Percentiles rank a stretch among this genome's conserved stretches.
These are phyloP conservation scores for Beris chalybata DNA, from an alignment of 2,888 invertebrate genomes.

Conservation along the genomic window DNA sequence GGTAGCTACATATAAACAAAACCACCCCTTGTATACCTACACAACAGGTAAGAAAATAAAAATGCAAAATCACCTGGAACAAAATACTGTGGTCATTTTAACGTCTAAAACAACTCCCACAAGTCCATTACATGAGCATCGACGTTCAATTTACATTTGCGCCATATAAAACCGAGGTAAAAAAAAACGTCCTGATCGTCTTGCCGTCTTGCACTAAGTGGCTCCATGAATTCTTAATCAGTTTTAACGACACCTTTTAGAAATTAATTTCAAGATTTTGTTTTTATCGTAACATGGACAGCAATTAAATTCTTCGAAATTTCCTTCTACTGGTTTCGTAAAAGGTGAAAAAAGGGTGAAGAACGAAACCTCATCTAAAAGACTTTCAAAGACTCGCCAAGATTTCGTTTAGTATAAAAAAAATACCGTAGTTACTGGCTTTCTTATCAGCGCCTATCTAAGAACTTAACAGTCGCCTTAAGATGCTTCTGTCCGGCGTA, in stretches of 20 bases:
- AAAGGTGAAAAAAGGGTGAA: background rate
- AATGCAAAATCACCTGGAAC: constrained; percentile 7
- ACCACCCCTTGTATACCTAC: no score
- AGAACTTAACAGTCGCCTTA: constrained; percentile 14
- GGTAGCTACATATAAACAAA: no score
- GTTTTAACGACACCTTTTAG: constrained; percentile 36
- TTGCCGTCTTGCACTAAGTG: constrained; percentile 1
- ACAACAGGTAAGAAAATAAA: no score
- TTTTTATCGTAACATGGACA: constrained; percentile 37
- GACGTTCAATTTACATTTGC: constrained; percentile 20
- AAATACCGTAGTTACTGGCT: constrained; percentile 12
- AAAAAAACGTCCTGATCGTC: no score
- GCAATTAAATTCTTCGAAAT: constrained; percentile 35
- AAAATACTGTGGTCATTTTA: constrained; percentile 18
- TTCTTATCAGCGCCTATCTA: constrained; percentile 21
- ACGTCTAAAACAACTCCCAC: constrained; percentile 27
- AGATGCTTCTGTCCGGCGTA: constrained; percentile 18
- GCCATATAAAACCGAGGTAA: no score
- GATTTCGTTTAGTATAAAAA: no score
- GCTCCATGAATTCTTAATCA: constrained; percentile 35
- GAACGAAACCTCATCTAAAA: background rate
- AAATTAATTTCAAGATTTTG: constrained; percentile 36
- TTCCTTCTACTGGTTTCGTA: constrained; percentile 9
- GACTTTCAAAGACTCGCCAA: constrained; percentile 6
- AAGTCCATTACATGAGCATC: constrained; percentile 29